Percentiles rank a stretch among this genome's conserved stretches.
phyloP scores from a whole-genome alignment of 2,888 invertebrate species.

The Leptinotarsa tumamoca region DNA sequence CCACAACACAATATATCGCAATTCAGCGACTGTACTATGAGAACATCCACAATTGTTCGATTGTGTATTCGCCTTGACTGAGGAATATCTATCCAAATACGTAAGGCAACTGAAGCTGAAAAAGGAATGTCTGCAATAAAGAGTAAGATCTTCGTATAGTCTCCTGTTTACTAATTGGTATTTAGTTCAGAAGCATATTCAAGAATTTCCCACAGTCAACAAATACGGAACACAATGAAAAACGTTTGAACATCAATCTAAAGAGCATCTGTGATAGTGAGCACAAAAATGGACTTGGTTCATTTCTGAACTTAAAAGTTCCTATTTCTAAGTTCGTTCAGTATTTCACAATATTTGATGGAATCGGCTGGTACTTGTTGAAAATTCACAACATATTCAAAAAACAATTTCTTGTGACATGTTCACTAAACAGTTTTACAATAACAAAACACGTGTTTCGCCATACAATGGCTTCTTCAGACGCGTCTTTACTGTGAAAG shows the following conservation, averaged over 20 bases:
- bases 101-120: conserved; percentile 22
- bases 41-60: conserved; percentile 14
- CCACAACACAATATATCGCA: too few species aligned
- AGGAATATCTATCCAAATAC: conserved; percentile 30
- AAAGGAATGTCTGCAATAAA: conserved; percentile 26
- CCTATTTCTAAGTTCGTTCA: too few species aligned
- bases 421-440: too few species aligned
- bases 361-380: too few species aligned
- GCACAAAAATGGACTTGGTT: too few species aligned
- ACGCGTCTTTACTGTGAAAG: too few species aligned
- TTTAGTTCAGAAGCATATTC: conserved; percentile 19
- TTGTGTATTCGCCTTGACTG: conserved; percentile 23
- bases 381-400: too few species aligned
- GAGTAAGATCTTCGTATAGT: conserved; percentile 23
- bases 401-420: too few species aligned
- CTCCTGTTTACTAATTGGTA: conserved; percentile 27
- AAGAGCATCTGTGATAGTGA: neutral
- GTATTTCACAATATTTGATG: too few species aligned
- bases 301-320: neutral
- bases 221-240: conserved; percentile 15
- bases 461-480: too few species aligned
- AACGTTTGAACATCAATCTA: neutral
- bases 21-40: conserved; percentile 13
- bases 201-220: conserved; percentile 29
- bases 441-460: too few species aligned